phyloP scores from a whole-genome alignment of 2,797 vertebrate species.

The Valencia hispanica region DNA sequence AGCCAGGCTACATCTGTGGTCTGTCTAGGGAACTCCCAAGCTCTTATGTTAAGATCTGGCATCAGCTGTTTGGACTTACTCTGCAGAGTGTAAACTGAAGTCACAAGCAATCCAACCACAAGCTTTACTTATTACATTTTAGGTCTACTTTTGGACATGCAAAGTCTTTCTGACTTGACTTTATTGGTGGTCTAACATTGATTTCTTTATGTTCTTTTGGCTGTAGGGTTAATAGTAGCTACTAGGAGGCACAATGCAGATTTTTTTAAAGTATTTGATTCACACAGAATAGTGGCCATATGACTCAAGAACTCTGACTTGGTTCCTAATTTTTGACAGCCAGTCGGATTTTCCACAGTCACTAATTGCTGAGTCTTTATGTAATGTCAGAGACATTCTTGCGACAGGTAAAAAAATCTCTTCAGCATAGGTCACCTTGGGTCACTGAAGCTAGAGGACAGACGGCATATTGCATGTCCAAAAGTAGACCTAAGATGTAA shows the following conservation, averaged over 20 bases:
- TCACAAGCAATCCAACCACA: too few species aligned
- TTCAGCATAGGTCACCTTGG: neutral
- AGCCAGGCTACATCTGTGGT: slow-evolving; percentile 21
- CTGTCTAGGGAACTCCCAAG: slow-evolving; percentile 10
- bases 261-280: slow-evolving; percentile 15
- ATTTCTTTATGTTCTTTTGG: neutral
- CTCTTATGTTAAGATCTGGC: slow-evolving; percentile 29
- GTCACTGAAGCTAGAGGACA: neutral
- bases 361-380: neutral
- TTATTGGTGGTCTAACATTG: slow-evolving; percentile 1
- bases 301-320: neutral
- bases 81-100: slow-evolving; percentile 34
- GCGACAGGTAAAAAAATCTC: neutral
- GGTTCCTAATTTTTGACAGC: slow-evolving; percentile 24
- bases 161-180: slow-evolving; percentile 7
- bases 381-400: too few species aligned
- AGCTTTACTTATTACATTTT: too few species aligned
- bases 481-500: slow-evolving; percentile 32
- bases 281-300: neutral
- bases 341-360: neutral
- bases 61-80: slow-evolving; percentile 38
- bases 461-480: neutral
- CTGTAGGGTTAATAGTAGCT: neutral
- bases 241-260: neutral
- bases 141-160: too few species aligned